Evolutionary conservation across 2,888 invertebrate genomes (phyloP).

Genomic region (Leptinotarsa haldemani): DNA sequence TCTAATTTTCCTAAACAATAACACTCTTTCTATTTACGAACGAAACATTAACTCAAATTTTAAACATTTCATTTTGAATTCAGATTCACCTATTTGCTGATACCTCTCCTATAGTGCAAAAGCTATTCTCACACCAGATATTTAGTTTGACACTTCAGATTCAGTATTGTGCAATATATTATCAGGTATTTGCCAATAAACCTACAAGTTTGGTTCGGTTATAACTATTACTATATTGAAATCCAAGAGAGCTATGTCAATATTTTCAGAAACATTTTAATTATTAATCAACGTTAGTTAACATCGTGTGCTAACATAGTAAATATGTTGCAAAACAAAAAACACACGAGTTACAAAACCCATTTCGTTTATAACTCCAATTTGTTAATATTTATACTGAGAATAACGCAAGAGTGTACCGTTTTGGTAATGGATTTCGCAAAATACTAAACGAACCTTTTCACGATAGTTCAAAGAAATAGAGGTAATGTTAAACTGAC

Average conservation of each 20-base stretch:
- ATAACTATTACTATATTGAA: conserved; percentile 7
- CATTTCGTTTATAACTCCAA: conserved; percentile 42
- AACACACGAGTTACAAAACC: conserved; percentile 46
- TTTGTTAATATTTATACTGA: conserved; percentile 47
- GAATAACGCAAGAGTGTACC: conserved; percentile 41
- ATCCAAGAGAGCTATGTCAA: conserved; percentile 29
- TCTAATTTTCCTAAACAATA: too few relatives aligned
- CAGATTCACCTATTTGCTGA: too few relatives aligned
- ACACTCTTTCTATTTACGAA: too few relatives aligned
- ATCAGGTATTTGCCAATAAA: conserved; percentile 14
- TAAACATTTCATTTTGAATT: too few relatives aligned
- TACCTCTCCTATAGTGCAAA: too few relatives aligned
- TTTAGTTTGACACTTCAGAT: neutral
- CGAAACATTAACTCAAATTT: too few relatives aligned
- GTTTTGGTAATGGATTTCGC: conserved; percentile 44
- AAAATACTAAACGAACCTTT: conserved; percentile 32
- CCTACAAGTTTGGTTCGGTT: neutral
- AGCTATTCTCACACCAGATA: neutral
- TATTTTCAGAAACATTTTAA: conserved; percentile 40
- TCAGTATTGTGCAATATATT: conserved; percentile 1
- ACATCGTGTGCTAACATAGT: conserved; percentile 42
- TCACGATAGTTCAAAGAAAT: conserved; percentile 10
- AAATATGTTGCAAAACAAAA: conserved; percentile 46
- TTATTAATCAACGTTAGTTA: conserved; percentile 47
- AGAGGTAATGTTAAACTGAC: neutral